phyloP scores from a whole-genome alignment of 2,113 vertebrate genomes.

The Syrrhaptes paradoxus region DNA sequence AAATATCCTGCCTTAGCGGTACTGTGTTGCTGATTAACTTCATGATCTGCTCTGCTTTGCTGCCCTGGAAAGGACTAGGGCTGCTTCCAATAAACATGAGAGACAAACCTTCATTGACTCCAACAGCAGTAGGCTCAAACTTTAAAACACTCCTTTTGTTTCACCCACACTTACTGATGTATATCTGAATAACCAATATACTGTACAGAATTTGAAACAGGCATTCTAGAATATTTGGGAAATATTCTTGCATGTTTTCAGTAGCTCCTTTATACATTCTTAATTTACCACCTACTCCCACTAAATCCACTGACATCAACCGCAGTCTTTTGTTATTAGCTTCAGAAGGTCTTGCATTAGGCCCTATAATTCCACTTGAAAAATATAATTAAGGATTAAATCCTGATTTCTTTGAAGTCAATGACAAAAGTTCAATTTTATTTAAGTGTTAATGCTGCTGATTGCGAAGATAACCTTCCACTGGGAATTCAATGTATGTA shows the following conservation, averaged over 20 bases:
- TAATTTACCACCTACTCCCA: background rate
- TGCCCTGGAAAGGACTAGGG: background rate
- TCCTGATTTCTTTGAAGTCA: background rate
- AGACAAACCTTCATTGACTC: background rate
- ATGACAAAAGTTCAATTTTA: background rate
- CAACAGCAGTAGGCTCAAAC: background rate
- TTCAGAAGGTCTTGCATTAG: background rate
- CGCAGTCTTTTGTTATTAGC: background rate
- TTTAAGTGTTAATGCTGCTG: background rate
- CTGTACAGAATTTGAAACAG: background rate
- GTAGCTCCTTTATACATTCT: background rate
- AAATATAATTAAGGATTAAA: background rate
- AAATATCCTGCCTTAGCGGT: background rate
- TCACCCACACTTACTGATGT: background rate
- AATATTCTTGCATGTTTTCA: background rate
- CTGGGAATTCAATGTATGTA: background rate
- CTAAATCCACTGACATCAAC: background rate
- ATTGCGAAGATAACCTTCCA: background rate
- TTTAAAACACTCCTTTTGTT: background rate
- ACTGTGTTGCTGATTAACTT: background rate
- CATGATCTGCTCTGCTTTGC: background rate
- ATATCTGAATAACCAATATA: background rate
- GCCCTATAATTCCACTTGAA: background rate
- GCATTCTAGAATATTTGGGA: background rate
- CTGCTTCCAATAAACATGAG: background rate